phyloP scores from a whole-genome alignment of 2,888 invertebrate species.

The Troides aeacus region DNA sequence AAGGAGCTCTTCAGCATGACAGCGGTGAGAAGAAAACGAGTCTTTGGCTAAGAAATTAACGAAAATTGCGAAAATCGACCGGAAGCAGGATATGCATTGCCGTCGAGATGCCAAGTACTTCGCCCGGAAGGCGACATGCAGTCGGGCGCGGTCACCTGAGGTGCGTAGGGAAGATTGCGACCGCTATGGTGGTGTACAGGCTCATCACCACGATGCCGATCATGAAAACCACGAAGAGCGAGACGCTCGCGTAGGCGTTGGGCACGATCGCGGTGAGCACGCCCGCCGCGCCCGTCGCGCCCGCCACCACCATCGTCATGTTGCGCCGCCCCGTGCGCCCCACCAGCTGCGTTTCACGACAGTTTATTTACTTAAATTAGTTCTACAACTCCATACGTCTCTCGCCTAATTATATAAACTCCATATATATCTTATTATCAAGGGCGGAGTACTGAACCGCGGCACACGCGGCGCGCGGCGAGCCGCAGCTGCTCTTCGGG shows the following conservation, averaged over 20 bases:
- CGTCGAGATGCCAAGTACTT: not conserved
- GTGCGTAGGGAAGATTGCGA: not conserved
- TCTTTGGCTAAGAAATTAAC: too few relatives aligned
- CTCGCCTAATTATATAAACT: too few relatives aligned
- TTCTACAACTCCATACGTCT: too few relatives aligned
- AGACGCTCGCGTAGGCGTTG: not conserved
- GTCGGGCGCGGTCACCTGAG: not conserved
- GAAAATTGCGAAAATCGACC: too few relatives aligned
- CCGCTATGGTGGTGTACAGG: not conserved
- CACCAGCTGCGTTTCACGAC: not conserved
- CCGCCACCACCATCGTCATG: not conserved
- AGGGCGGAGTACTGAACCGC: too few relatives aligned
- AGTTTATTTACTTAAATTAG: too few relatives aligned
- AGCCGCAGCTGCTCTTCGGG: too few relatives aligned
- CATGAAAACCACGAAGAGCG: not conserved
- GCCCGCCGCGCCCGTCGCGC: not conserved
- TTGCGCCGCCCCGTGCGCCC: not conserved
- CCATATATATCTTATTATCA: too few relatives aligned
- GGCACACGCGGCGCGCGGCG: too few relatives aligned
- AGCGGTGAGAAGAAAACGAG: too few relatives aligned
- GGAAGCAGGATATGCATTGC: not conserved
- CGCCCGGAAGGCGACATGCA: not conserved
- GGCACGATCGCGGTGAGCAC: constrained; percentile 1
- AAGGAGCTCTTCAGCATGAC: too few relatives aligned
- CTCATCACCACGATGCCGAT: not conserved